These are phyloP conservation scores for Sebastes glaucus DNA, from an alignment of 2,797 vertebrate species.

Conservation along the genomic window DNA sequence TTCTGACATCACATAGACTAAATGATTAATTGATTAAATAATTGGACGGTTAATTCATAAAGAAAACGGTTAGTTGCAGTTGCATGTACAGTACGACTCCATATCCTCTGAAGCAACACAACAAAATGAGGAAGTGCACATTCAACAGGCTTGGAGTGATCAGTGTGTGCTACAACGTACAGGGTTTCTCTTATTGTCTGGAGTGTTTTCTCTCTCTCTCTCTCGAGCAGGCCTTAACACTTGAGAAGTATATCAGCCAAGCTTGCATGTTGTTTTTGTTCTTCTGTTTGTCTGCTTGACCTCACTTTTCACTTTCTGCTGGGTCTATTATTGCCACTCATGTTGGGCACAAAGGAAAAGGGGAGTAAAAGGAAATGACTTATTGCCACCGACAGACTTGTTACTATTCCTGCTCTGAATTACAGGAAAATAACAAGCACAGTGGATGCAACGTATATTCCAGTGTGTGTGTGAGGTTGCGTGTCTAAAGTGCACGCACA, in stretches of 20 bases:
- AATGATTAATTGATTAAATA: neutral
- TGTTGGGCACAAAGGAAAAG: neutral
- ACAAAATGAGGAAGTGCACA: slow-evolving; percentile 21
- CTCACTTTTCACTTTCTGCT: neutral
- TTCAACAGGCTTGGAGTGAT: neutral
- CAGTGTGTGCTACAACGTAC: neutral
- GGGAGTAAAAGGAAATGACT: slow-evolving; percentile 1
- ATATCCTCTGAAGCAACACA: neutral
- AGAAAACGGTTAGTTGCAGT: neutral
- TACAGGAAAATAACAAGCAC: neutral
- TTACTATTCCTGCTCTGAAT: slow-evolving; percentile 15
- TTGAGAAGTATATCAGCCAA: neutral
- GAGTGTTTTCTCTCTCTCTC: neutral
- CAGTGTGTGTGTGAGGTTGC: neutral
- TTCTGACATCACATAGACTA: neutral
- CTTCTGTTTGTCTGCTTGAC: neutral
- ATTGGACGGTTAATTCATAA: neutral
- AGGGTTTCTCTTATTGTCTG: neutral
- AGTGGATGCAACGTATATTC: neutral
- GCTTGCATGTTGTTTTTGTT: neutral
- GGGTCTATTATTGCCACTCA: neutral
- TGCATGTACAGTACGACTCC: neutral
- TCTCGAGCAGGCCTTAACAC: neutral
- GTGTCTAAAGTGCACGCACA: neutral
- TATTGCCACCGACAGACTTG: neutral